These are phyloP conservation scores for Agonopterix heracliana DNA, from an alignment of 2,888 invertebrate species.

Conservation along the genomic window DNA sequence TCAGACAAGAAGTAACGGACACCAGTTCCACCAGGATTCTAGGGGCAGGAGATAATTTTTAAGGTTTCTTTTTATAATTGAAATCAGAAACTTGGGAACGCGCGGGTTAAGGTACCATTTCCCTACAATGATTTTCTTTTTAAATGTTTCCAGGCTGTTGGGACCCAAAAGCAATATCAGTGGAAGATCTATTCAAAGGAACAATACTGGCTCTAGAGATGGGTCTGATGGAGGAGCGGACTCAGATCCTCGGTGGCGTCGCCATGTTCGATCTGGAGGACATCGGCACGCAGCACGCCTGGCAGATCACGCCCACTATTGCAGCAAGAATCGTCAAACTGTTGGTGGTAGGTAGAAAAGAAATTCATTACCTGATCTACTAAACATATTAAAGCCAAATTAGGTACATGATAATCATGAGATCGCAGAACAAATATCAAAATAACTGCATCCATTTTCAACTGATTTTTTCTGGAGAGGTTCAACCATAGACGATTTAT, in stretches of 20 bases:
- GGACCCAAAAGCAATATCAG: constrained; percentile 80
- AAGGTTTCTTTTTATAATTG: too few species aligned
- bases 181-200: constrained; percentile 83
- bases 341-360: constrained; percentile 77
- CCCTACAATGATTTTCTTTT: not conserved
- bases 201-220: constrained; percentile 83
- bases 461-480: too few species aligned
- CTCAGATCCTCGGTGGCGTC: constrained; percentile 86
- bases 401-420: too few species aligned
- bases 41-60: too few species aligned
- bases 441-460: too few species aligned
- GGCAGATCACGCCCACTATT: constrained; percentile 83
- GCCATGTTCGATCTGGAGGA: constrained; percentile 85
- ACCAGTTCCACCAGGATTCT: too few species aligned
- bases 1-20: too few species aligned
- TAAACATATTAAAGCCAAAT: not conserved
- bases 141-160: constrained; percentile 78
- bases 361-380: not conserved
- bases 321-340: constrained; percentile 81
- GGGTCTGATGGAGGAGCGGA: constrained; percentile 83
- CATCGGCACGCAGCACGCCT: constrained; percentile 81
- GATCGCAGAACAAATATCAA: too few species aligned
- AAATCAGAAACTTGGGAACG: too few species aligned
- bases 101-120: too few species aligned
- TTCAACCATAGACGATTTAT: too few species aligned